A percentile compares a stretch with the other conserved stretches of the same genome.
Evolutionary conservation across 2,113 vertebrate genomes (phyloP).

Genomic region (Syrrhaptes paradoxus): DNA sequence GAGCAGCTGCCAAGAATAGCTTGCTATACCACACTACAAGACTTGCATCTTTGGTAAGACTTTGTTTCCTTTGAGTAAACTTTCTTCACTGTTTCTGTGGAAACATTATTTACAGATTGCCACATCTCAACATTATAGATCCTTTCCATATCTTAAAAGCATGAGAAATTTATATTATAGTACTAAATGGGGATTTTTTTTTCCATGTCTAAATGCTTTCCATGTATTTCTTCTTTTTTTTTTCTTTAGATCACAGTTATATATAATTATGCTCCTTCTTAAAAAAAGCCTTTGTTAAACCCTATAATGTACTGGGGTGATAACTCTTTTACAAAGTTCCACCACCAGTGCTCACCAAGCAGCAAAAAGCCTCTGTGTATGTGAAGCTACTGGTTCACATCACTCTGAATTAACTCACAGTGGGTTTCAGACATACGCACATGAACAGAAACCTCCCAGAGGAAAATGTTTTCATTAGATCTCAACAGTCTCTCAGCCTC

Average conservation of each 20-base stretch:
- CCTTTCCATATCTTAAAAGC: neutral
- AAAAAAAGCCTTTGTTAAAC: neutral
- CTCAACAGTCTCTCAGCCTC: neutral
- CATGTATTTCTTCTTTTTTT: neutral
- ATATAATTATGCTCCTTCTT: neutral
- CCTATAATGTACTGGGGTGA: neutral
- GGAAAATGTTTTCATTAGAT: conserved; percentile 25
- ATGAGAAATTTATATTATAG: neutral
- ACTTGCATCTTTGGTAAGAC: neutral
- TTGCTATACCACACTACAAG: neutral
- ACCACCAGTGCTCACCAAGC: neutral
- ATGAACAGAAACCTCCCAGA: neutral
- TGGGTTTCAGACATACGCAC: neutral
- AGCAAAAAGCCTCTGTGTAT: neutral
- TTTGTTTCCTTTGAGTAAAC: neutral
- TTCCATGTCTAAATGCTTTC: neutral
- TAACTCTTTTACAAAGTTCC: neutral
- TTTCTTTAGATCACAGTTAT: neutral
- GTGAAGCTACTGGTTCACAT: neutral
- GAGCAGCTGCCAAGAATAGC: neutral
- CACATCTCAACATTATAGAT: neutral
- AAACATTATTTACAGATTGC: neutral
- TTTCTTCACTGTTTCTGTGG: neutral
- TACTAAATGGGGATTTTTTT: neutral
- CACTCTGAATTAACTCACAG: neutral